Percentiles rank a stretch among this genome's conserved stretches.
phyloP scores from a whole-genome alignment of 2,797 vertebrate genomes.

The Aldrovandia affinis region DNA sequence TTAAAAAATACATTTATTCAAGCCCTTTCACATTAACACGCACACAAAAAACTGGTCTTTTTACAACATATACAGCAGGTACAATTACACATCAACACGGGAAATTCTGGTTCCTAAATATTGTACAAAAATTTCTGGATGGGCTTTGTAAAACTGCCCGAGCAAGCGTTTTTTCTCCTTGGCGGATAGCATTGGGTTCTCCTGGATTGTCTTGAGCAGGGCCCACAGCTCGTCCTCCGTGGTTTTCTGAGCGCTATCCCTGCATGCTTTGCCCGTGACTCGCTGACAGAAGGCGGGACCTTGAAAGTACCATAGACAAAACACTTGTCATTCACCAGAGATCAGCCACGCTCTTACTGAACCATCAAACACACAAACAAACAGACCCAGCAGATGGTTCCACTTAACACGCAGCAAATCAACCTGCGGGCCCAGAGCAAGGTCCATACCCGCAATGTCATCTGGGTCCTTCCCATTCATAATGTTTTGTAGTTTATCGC shows the following conservation, averaged over 20 bases:
- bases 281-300: slow-evolving; percentile 84
- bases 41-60: slow-evolving; percentile 38
- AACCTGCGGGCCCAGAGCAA: background rate
- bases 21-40: slow-evolving; percentile 35
- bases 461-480: slow-evolving; percentile 85
- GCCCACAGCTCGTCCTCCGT: slow-evolving; percentile 86
- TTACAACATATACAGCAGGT: slow-evolving; percentile 44
- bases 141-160: slow-evolving; percentile 89
- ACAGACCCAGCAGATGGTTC: slow-evolving; percentile 13
- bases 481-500: slow-evolving; percentile 84
- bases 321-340: background rate
- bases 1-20: slow-evolving; percentile 27
- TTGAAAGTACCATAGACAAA: slow-evolving; percentile 54
- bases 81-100: slow-evolving; percentile 64
- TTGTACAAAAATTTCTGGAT: slow-evolving; percentile 89
- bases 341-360: background rate
- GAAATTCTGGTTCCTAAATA: slow-evolving; percentile 89
- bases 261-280: slow-evolving; percentile 73
- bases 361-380: background rate
- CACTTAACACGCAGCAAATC: background rate
- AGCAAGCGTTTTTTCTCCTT: slow-evolving; percentile 89
- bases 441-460: slow-evolving; percentile 75
- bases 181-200: slow-evolving; percentile 82
- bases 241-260: slow-evolving; percentile 75
- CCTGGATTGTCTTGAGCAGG: slow-evolving; percentile 84